Evolutionary conservation across 1,140 invertebrate genomes (phyloP).

Genomic region (Ostrea denselamellosa): DNA sequence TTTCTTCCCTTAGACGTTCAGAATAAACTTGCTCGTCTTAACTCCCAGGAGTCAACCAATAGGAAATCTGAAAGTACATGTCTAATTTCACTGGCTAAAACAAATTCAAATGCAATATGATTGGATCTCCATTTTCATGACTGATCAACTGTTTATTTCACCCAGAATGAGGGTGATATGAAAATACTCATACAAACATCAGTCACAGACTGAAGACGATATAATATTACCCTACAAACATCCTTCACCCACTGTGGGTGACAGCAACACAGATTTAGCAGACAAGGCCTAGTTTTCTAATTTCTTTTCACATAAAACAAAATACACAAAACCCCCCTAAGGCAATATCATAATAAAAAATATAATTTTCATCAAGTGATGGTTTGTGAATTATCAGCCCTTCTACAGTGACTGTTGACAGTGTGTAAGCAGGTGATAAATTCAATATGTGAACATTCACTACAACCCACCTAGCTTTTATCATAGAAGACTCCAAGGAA

Average conservation of each 20-base stretch:
- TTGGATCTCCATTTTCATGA: background rate
- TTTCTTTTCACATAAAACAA: background rate
- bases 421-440: background rate
- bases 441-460: background rate
- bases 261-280: no score
- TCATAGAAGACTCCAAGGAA: background rate
- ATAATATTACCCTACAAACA: background rate
- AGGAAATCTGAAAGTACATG: constrained; percentile 1
- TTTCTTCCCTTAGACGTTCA: background rate
- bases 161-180: background rate
- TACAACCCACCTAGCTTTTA: background rate
- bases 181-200: background rate
- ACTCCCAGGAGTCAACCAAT: background rate
- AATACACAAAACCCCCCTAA: background rate
- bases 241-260: no score
- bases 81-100: background rate
- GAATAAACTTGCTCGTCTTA: background rate
- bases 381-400: background rate
- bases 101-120: background rate
- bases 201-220: background rate
- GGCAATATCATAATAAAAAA: no score
- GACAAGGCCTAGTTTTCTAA: no score
- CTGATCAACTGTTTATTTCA: background rate
- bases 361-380: background rate
- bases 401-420: background rate